Conservation (phyloP, 1,140 invertebrate genomes). For the Trachymyrmex cornetzi region DNA sequence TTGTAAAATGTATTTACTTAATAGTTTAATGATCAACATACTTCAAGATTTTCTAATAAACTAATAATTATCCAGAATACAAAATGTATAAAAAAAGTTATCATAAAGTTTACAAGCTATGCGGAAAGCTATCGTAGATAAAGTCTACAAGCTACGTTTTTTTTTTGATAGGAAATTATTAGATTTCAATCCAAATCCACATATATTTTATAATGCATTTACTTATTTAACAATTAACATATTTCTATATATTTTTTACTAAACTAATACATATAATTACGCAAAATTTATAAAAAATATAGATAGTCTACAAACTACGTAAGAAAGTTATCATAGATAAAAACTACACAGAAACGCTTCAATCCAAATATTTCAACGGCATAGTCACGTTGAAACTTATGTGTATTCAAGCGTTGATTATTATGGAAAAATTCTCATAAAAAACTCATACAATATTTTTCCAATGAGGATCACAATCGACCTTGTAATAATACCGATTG, state of each 20-base stretch:
- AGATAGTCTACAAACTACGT: background rate
- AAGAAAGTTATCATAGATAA: background rate
- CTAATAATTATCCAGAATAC: too few relatives aligned
- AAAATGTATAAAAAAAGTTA: too few relatives aligned
- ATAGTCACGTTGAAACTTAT: background rate
- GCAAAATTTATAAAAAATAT: too few relatives aligned
- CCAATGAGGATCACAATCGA: background rate
- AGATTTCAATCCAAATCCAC: too few relatives aligned
- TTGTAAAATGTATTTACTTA: slow-evolving; percentile 2
- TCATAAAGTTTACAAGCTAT: too few relatives aligned
- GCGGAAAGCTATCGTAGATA: too few relatives aligned
- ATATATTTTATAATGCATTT: background rate
- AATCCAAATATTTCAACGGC: background rate
- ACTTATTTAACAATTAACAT: background rate
- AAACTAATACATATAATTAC: background rate
- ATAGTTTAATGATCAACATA: background rate
- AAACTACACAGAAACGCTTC: background rate
- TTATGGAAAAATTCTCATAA: background rate
- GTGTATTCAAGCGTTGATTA: background rate
- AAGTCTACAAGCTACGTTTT: too few relatives aligned
- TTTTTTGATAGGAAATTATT: too few relatives aligned
- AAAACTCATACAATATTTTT: background rate
- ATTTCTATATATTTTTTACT: background rate
- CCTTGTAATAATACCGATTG: slow-evolving; percentile 16
- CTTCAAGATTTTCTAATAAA: too few relatives aligned